phyloP scores from a whole-genome alignment of 92 coral and sea anemone genomes.

The Palythoa grandis region DNA sequence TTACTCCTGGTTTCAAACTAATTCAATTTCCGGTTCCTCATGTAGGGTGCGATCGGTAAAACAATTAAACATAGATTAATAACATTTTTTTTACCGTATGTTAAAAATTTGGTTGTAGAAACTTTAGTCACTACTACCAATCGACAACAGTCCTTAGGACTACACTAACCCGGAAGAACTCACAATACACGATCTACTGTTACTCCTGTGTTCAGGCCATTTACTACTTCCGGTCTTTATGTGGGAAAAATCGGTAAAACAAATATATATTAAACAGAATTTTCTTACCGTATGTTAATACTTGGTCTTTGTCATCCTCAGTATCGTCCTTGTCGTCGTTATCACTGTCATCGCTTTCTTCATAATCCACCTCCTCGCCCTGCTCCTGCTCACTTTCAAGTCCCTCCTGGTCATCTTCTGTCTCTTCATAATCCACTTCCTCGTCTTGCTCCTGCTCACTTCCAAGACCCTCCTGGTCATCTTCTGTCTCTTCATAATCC shows the following conservation, averaged over 20 bases:
- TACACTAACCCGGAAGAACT: too few relatives aligned
- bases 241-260: not conserved
- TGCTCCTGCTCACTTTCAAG: not conserved
- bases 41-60: not conserved
- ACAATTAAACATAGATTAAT: too few relatives aligned
- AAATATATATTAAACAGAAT: too few relatives aligned
- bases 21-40: too few relatives aligned
- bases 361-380: not conserved
- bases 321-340: not conserved
- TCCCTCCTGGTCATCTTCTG: not conserved
- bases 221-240: too few relatives aligned
- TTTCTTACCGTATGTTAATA: not conserved
- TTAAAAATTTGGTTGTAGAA: not conserved
- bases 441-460: not conserved
- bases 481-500: conserved; percentile 2
- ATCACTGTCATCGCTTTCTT: too few relatives aligned
- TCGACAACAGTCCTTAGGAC: too few relatives aligned
- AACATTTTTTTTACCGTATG: not conserved
- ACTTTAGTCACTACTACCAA: too few relatives aligned
- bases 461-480: not conserved
- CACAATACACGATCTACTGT: too few relatives aligned
- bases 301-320: not conserved
- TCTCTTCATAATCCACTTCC: not conserved
- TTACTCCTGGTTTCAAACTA: too few relatives aligned
- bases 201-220: too few relatives aligned